Conservation (phyloP, 2,113 vertebrate genomes). For the Perca flavescens region DNA sequence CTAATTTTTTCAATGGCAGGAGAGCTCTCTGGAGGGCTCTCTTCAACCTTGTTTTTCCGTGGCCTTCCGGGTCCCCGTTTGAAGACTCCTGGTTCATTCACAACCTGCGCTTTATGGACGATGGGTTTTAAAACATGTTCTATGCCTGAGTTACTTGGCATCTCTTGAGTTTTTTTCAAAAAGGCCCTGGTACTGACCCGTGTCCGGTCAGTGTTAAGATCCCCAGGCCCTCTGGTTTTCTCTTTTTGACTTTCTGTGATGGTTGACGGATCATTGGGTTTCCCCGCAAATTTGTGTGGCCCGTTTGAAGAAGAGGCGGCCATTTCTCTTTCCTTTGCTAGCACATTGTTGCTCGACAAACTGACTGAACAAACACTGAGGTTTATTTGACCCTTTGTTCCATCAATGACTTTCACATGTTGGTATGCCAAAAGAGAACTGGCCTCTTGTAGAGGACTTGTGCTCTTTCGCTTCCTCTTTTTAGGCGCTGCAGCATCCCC, state of each 20-base stretch:
- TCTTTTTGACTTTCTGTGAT: not conserved
- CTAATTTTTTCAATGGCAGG: no score
- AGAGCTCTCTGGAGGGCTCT: fast-evolving
- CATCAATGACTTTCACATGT: not conserved
- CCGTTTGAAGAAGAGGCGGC: not conserved
- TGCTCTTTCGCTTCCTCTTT: constrained; percentile 16
- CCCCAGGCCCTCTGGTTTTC: not conserved
- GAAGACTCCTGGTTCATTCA: not conserved
- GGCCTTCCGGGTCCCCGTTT: constrained; percentile 51
- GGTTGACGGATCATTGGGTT: not conserved
- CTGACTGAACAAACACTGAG: constrained; percentile 51
- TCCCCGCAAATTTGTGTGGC: not conserved
- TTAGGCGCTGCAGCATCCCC: not conserved
- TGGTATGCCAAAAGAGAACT: not conserved
- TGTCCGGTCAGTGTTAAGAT: not conserved
- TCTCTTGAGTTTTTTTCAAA: constrained; percentile 14
- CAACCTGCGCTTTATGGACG: fast-evolving
- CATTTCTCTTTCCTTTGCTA: constrained; percentile 38
- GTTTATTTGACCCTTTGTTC: not conserved
- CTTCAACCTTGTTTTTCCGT: not conserved
- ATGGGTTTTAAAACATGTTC: not conserved
- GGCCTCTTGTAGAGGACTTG: not conserved
- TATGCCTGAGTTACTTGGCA: not conserved
- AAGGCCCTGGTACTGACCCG: constrained; percentile 46
- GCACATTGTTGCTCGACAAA: constrained; percentile 63